Conservation (phyloP, 2,113 vertebrate genomes). For the Theristicus caerulescens region DNA sequence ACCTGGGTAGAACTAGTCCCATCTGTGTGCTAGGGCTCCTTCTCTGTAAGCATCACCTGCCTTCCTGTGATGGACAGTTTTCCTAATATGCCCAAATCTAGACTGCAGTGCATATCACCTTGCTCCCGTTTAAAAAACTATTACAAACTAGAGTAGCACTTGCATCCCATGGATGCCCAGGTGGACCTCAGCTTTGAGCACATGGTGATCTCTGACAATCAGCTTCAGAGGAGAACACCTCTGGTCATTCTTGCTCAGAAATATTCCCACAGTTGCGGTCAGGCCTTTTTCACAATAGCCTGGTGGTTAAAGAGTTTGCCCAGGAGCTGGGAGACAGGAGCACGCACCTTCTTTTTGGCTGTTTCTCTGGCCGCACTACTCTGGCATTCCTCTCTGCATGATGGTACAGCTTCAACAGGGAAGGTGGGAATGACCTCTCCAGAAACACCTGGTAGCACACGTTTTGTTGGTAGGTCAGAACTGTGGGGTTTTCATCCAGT, state of each 20-base stretch:
- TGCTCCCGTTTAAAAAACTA: background rate
- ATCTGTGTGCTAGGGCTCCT: background rate
- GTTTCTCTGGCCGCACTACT: background rate
- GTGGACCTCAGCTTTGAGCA: background rate
- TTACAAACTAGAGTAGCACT: background rate
- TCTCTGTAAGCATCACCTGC: background rate
- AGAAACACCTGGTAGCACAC: background rate
- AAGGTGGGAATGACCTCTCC: background rate
- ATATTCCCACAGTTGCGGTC: background rate
- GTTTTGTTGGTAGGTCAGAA: background rate
- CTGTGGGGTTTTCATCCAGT: background rate
- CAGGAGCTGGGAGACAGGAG: background rate
- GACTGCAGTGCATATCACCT: rapidly evolving
- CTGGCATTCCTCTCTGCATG: background rate
- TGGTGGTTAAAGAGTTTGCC: background rate
- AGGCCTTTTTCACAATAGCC: background rate
- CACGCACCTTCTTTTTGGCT: background rate
- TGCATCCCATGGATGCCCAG: background rate
- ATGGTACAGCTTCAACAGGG: background rate
- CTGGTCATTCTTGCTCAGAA: background rate
- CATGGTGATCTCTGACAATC: background rate
- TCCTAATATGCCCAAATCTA: background rate
- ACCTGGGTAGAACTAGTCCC: background rate
- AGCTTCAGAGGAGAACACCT: background rate
- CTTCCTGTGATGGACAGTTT: background rate